These are phyloP conservation scores for Drosophila conformis DNA, from an alignment of 2,888 invertebrate species.

Conservation along the genomic window DNA sequence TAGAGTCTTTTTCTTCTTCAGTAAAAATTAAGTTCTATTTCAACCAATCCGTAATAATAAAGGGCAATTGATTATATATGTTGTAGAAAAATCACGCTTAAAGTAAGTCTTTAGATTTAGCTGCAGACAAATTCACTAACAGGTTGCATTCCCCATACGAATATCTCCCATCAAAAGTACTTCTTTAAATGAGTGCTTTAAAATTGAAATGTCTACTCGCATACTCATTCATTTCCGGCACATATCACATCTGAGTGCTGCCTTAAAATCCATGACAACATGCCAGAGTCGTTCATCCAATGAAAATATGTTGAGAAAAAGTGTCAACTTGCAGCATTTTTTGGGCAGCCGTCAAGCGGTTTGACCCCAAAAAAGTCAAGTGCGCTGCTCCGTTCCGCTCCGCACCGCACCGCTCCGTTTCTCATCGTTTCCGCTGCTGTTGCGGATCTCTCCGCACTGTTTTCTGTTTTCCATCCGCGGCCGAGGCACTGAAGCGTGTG, in stretches of 20 bases:
- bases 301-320: slow-evolving; percentile 48
- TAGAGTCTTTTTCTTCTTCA: too few species aligned
- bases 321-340: slow-evolving; percentile 57
- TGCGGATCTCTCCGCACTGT: slow-evolving; percentile 7
- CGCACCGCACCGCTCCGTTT: neutral
- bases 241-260: slow-evolving; percentile 35
- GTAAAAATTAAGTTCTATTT: neutral
- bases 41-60: neutral
- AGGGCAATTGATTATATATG: neutral
- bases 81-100: neutral
- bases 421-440: neutral
- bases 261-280: slow-evolving; percentile 18
- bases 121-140: neutral
- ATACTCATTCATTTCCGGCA: slow-evolving; percentile 41
- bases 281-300: slow-evolving; percentile 22
- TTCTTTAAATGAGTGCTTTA: slow-evolving; percentile 12
- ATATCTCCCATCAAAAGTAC: neutral
- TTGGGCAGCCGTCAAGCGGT: slow-evolving; percentile 59
- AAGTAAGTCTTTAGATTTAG: neutral
- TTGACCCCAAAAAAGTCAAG: slow-evolving; percentile 78
- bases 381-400: slow-evolving; percentile 38
- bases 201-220: slow-evolving; percentile 33
- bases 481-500: slow-evolving; percentile 50
- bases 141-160: neutral
- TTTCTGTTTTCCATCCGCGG: slow-evolving; percentile 8